Evolutionary conservation across 2,113 vertebrate genomes (phyloP), one percentile per base, ranked within the genome.

Genomic region (Silurus glanis): DNA sequence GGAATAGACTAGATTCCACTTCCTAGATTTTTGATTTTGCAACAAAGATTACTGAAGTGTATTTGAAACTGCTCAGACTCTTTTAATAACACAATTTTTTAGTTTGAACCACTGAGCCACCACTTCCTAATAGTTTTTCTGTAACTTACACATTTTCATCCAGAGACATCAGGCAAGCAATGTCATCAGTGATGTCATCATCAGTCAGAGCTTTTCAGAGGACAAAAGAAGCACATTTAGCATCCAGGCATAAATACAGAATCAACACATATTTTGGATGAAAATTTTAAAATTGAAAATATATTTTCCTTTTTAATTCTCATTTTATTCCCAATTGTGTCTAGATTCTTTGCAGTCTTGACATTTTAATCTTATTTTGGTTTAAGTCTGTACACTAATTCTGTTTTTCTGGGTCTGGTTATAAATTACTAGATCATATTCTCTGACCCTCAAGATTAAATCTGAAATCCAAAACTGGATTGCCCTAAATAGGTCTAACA

Each of bases 161-260:
- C 58, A 87, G 28, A n/a, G 7, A 25, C 83, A 28, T 83, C 58
- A 87, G 66, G 64, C 83, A 87, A 56, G 56, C 9, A 28, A 87
- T 83, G 80, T 89, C 69, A 58, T 83, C 53, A 7, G 12, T 84
- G 81, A 87, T 86, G 75, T 79, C 84, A 19, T 82, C 82, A 67
- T 89, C 80, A 67, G 5, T 74, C 66, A 89, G 88, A 75, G 55
- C 88, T 89, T 45, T 61, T 76, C 21, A 61, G 76, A 62, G n/a
- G 7, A 84, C 12, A 76, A 75, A 84, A 12, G 9, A 25, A 17
- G n/a, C 4, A 84, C 49, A 5, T 0, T 83, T 59, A 83, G 28
- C 67, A 47, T 16, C 45, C 9, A 9, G 6, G 17, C 19, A 47
- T 5, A 14, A 28, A 23, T 64, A 51, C 47, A 12, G 10, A 10